These are phyloP conservation scores for Romanogobio albipinnatus DNA, from an alignment of 2,113 vertebrate genomes.

Conservation along the genomic window DNA sequence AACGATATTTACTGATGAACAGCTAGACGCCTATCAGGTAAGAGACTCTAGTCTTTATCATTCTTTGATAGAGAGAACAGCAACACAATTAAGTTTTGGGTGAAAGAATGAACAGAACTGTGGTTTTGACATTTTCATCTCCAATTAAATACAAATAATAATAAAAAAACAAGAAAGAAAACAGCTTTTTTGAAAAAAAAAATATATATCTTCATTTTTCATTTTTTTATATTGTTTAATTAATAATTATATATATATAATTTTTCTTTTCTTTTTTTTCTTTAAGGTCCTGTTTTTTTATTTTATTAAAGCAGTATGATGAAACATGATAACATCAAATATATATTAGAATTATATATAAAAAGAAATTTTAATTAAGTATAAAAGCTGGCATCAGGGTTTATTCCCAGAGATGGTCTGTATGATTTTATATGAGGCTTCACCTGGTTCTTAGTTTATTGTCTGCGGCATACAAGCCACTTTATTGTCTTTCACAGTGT, in stretches of 20 bases:
- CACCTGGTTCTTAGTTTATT: slow-evolving; percentile 3
- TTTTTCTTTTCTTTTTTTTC: too few species aligned
- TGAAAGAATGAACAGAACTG: background rate
- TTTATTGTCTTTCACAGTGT: background rate
- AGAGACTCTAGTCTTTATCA: slow-evolving; percentile 52
- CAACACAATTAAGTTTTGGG: background rate
- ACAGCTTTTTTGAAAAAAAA: background rate
- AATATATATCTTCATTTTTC: too few species aligned
- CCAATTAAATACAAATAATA: background rate
- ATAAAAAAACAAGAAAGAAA: background rate
- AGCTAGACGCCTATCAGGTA: slow-evolving; percentile 95
- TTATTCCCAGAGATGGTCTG: background rate
- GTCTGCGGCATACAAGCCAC: background rate
- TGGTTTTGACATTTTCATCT: background rate
- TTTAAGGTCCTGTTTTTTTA: too few species aligned
- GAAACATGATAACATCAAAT: too few species aligned
- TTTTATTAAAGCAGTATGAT: too few species aligned
- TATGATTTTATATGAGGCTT: background rate
- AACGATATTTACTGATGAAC: slow-evolving; percentile 96
- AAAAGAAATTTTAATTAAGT: too few species aligned
- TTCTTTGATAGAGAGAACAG: background rate
- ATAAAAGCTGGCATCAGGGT: too few species aligned
- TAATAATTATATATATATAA: too few species aligned
- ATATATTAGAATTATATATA: background rate
- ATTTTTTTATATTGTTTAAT: too few species aligned